These are phyloP conservation scores for Ceyx melanurus DNA, from an alignment of 2,113 vertebrate species.

Conservation along the genomic window DNA sequence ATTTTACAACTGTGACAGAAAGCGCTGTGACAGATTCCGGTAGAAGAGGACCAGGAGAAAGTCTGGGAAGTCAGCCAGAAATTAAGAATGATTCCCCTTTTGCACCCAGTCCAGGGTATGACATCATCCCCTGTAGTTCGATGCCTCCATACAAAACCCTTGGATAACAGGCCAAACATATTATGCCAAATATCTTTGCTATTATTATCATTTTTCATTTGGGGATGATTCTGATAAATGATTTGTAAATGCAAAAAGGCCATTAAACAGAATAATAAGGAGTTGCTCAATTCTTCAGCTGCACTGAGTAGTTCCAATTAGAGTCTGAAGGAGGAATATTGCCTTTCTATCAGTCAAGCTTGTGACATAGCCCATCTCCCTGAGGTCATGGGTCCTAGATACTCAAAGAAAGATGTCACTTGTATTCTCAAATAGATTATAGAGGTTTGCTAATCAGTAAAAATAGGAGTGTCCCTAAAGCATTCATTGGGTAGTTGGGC, in stretches of 20 bases:
- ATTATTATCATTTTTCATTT: constrained; percentile 68
- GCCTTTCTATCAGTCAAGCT: constrained; percentile 71
- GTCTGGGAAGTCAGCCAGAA: constrained; percentile 79
- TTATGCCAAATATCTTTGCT: constrained; percentile 66
- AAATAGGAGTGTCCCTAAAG: constrained; percentile 47
- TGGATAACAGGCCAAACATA: constrained; percentile 54
- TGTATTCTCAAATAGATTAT: constrained; percentile 64
- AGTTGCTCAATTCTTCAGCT: constrained; percentile 64
- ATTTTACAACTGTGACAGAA: constrained; percentile 80
- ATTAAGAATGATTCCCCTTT: constrained; percentile 63
- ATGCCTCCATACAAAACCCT: constrained; percentile 43
- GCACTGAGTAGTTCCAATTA: constrained; percentile 72
- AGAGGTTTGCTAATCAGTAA: constrained; percentile 62
- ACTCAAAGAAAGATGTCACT: constrained; percentile 68
- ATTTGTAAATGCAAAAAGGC: constrained; percentile 67
- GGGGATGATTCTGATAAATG: constrained; percentile 66
- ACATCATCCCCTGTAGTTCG: constrained; percentile 72
- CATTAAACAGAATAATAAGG: constrained; percentile 68
- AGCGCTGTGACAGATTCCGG: constrained; percentile 75
- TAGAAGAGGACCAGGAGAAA: constrained; percentile 66
- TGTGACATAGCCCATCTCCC: constrained; percentile 68
- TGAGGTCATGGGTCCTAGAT: constrained; percentile 57
- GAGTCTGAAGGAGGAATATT: constrained; percentile 62
- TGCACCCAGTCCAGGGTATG: constrained; percentile 67
- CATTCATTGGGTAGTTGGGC: constrained; percentile 32